Percentiles rank a stretch among this genome's conserved stretches.
Conservation (phyloP, 1,140 invertebrate genomes). For the Rhynchophorus ferrugineus region DNA sequence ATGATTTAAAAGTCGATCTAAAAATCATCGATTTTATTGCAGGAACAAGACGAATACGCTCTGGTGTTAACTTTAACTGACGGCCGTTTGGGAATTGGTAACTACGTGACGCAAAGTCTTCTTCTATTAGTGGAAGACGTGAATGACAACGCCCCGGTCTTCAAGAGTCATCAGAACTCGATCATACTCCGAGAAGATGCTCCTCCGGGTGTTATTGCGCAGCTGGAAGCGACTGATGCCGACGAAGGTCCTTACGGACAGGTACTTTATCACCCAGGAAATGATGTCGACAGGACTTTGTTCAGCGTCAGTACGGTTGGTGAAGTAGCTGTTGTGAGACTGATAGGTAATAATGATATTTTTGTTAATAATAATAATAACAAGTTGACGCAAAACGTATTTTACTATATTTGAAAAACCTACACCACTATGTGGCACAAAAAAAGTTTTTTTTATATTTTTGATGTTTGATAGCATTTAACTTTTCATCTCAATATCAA, state of each 20-base stretch:
- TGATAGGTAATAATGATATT: slow-evolving; percentile 61
- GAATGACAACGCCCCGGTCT: slow-evolving; percentile 85
- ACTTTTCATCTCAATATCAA: not conserved
- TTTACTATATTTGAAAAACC: no score
- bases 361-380: no score
- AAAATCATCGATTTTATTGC: slow-evolving; percentile 10
- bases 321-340: slow-evolving; percentile 77
- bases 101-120: slow-evolving; percentile 85
- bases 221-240: slow-evolving; percentile 77
- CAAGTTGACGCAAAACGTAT: no score
- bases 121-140: slow-evolving; percentile 83
- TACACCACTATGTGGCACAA: no score
- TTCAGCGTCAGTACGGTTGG: slow-evolving; percentile 79
- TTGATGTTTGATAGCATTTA: not conserved
- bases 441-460: slow-evolving; percentile 5
- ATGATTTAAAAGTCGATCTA: not conserved
- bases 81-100: slow-evolving; percentile 75
- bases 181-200: slow-evolving; percentile 74
- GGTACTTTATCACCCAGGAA: slow-evolving; percentile 58
- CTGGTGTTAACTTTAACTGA: slow-evolving; percentile 84
- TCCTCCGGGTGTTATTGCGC: slow-evolving; percentile 62
- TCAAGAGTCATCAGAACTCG: slow-evolving; percentile 75
- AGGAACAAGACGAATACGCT: slow-evolving; percentile 80
- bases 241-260: slow-evolving; percentile 90
- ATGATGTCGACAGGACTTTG: slow-evolving; percentile 65